phyloP scores from a whole-genome alignment of 2,113 vertebrate species.

The Oplegnathus fasciatus region DNA sequence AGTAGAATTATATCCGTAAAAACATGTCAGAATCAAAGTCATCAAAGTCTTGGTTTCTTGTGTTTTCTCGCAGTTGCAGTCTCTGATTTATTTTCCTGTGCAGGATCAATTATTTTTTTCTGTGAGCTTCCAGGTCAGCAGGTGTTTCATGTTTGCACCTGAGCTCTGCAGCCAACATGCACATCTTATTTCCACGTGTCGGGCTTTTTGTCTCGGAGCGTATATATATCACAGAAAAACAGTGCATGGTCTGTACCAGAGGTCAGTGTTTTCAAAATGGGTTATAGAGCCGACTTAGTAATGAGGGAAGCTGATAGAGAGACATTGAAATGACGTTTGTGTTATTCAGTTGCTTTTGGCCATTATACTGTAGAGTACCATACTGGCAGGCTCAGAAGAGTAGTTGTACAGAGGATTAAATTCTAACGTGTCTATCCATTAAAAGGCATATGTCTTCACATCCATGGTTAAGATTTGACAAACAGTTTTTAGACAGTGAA shows the following conservation, averaged over 20 bases:
- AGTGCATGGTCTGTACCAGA: not conserved
- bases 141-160: not conserved
- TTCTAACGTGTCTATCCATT: not conserved
- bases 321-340: not conserved
- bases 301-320: not conserved
- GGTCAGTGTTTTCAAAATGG: not conserved
- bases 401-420: not conserved
- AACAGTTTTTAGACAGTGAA: not conserved
- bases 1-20: not conserved
- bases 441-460: too few species aligned
- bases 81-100: constrained; percentile 5
- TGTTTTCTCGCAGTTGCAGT: not conserved
- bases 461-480: not conserved
- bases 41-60: not conserved
- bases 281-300: not conserved
- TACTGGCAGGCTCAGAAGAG: not conserved
- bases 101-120: not conserved
- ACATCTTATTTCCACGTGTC: not conserved
- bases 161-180: not conserved
- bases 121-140: not conserved
- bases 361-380: not conserved
- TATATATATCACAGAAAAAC: not conserved
- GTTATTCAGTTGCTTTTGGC: not conserved
- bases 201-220: not conserved
- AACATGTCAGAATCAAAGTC: not conserved